A percentile compares a stretch with the other conserved stretches of the same genome.
phyloP scores from a whole-genome alignment of 2,113 vertebrate genomes.

The Heterotilapia buettikoferi region DNA sequence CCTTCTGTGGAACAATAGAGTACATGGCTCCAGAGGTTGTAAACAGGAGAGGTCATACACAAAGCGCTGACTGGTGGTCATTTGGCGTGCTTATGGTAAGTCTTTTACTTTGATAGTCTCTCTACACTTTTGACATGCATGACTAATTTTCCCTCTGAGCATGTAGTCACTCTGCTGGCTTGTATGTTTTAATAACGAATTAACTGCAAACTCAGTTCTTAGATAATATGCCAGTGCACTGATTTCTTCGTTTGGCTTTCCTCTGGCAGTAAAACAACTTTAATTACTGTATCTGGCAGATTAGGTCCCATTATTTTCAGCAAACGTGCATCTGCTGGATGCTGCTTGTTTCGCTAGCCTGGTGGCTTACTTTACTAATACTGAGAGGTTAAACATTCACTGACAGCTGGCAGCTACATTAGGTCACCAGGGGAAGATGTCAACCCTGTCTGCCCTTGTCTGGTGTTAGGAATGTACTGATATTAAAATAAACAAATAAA shows the following conservation, averaged over 20 bases:
- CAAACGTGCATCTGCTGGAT: slow-evolving; percentile 12
- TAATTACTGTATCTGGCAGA: slow-evolving; percentile 37
- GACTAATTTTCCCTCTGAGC: not conserved
- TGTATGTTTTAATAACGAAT: not conserved
- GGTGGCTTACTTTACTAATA: slow-evolving; percentile 45
- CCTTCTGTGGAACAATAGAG: slow-evolving; percentile 94
- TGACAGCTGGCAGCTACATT: slow-evolving; percentile 33
- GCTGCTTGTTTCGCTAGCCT: slow-evolving; percentile 15
- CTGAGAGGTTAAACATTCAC: slow-evolving; percentile 20
- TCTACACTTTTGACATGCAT: not conserved
- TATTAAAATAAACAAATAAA: not conserved
- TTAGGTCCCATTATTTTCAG: slow-evolving; percentile 33
- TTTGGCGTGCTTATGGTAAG: slow-evolving; percentile 94
- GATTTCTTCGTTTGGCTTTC: slow-evolving; percentile 9
- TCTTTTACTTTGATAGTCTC: not conserved
- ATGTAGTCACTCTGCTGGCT: not conserved
- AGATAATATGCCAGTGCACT: not conserved
- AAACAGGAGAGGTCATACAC: slow-evolving; percentile 89
- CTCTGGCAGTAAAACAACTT: slow-evolving; percentile 17
- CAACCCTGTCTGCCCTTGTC: not conserved
- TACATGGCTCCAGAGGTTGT: slow-evolving; percentile 98
- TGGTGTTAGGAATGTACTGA: not conserved
- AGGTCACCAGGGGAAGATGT: not conserved
- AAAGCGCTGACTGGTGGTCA: slow-evolving; percentile 98
- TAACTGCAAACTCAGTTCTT: not conserved